Evolutionary conservation across 2,888 invertebrate species (phyloP).

Genomic region (Periphyllus acericola): DNA sequence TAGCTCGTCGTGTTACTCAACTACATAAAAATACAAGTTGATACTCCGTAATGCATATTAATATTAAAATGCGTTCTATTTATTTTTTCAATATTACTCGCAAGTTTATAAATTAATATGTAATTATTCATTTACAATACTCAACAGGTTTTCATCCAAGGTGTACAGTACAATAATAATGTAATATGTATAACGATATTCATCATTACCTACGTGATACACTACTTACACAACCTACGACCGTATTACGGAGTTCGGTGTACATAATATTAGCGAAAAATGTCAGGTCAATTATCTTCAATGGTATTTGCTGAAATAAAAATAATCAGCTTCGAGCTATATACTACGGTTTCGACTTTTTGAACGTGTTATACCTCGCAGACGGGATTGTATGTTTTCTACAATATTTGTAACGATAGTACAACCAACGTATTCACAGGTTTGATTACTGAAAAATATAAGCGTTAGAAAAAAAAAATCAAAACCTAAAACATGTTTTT

Average conservation of each 20-base stretch:
- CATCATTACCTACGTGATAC: background rate
- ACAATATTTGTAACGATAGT: too few species aligned
- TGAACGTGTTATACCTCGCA: too few species aligned
- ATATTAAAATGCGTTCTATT: background rate
- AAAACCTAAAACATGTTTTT: too few species aligned
- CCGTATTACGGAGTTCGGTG: background rate
- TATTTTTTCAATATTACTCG: background rate
- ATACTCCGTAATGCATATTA: background rate
- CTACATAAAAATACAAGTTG: background rate
- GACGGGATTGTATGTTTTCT: too few species aligned
- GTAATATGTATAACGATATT: background rate
- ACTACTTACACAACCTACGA: background rate
- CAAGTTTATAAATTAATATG: constrained; percentile 5
- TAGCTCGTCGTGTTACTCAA: background rate
- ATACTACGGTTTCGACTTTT: too few species aligned
- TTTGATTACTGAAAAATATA: too few species aligned
- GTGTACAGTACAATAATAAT: background rate
- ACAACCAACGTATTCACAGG: too few species aligned
- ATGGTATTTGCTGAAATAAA: too few species aligned
- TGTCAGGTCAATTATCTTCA: too few species aligned
- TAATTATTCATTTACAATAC: background rate
- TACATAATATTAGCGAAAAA: too few species aligned
- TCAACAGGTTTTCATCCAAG: background rate
- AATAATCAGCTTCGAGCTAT: too few species aligned
- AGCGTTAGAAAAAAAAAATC: too few species aligned